Conservation (phyloP, 1,140 invertebrate genomes). For the Pogonomyrmex barbatus region DNA sequence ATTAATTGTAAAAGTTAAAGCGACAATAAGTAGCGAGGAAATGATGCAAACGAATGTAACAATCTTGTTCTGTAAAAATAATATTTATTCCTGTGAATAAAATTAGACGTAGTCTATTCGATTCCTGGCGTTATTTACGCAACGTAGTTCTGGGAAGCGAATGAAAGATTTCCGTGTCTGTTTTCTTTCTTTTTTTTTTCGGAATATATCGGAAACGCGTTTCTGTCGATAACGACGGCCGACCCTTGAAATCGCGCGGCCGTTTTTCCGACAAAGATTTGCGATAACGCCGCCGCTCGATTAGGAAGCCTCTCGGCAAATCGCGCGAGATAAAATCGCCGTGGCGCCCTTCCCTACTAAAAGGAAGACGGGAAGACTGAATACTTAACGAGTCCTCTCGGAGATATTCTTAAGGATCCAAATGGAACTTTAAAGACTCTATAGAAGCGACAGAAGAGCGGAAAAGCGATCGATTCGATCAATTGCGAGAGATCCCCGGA, state of each 20-base stretch:
- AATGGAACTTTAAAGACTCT: slow-evolving; percentile 52
- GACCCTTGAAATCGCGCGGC: slow-evolving; percentile 33
- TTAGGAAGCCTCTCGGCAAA: slow-evolving; percentile 30
- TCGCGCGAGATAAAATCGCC: slow-evolving; percentile 40
- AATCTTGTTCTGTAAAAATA: neutral
- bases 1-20: neutral
- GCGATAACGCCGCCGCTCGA: slow-evolving; percentile 45
- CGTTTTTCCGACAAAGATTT: slow-evolving; percentile 17
- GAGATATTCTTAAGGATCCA: neutral
- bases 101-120: slow-evolving; percentile 1
- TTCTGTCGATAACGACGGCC: slow-evolving; percentile 15
- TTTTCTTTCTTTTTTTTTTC: neutral
- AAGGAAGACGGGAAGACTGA: neutral
- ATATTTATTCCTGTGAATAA: neutral
- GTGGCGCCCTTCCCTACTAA: neutral
- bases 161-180: neutral
- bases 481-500: slow-evolving; percentile 14
- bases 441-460: neutral
- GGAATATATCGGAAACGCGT: slow-evolving; percentile 35
- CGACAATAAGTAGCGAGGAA: neutral
- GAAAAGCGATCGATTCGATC: slow-evolving; percentile 32
- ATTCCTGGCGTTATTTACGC: neutral
- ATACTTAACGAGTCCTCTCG: slow-evolving; percentile 26
- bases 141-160: neutral
- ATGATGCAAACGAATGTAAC: neutral